These are phyloP conservation scores for Myocastor coypus DNA, from an alignment of 2,113 vertebrate genomes.

Conservation along the genomic window DNA sequence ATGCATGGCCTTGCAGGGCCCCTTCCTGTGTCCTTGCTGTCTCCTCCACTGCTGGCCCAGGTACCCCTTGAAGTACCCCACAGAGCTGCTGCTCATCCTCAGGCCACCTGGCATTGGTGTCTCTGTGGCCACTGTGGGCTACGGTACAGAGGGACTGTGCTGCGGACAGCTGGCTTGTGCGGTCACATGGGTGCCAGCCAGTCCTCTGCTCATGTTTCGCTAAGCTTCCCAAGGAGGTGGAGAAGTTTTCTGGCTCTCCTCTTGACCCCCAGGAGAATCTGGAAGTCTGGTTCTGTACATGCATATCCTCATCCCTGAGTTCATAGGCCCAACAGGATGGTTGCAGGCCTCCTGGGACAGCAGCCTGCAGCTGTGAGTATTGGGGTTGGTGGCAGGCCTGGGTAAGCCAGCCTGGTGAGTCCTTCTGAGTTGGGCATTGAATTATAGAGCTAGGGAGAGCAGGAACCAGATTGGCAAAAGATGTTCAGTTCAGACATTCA, in stretches of 20 bases:
- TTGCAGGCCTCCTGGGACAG: neutral
- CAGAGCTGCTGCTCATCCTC: neutral
- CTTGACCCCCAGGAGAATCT: neutral
- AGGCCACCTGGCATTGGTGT: neutral
- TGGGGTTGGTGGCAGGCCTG: neutral
- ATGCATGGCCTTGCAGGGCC: too few relatives aligned
- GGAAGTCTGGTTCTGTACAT: neutral
- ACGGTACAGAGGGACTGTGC: neutral
- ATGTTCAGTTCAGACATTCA: accelerated
- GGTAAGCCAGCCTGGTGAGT: neutral
- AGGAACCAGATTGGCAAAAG: neutral
- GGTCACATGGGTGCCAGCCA: neutral
- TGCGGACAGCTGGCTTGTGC: neutral
- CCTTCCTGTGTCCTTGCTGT: neutral
- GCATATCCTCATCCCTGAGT: neutral
- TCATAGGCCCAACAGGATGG: neutral
- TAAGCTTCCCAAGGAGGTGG: neutral
- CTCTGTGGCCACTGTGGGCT: neutral
- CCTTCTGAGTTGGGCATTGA: neutral
- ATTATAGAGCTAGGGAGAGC: neutral
- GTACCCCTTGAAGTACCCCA: accelerated
- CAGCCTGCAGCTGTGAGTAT: neutral
- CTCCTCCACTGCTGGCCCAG: neutral
- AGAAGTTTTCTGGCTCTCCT: neutral
- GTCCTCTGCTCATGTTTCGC: accelerated